Evolutionary conservation across 2,888 invertebrate species (phyloP).

Genomic region (Apamea monoglypha): DNA sequence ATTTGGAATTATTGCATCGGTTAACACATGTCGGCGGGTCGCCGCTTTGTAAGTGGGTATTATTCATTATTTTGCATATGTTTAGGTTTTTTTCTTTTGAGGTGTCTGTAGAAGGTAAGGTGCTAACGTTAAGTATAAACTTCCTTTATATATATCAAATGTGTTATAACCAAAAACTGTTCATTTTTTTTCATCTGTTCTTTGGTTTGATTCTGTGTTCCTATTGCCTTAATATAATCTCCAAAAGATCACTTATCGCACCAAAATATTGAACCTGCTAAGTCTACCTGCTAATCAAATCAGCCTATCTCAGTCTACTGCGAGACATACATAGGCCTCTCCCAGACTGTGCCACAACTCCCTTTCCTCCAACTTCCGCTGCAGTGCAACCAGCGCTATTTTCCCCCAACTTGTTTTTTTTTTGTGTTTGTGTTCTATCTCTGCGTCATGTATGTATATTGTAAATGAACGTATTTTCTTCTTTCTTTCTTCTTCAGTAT

Average conservation of each 20-base stretch:
- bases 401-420: background rate
- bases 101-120: slow-evolving; percentile 5
- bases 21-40: slow-evolving; percentile 54
- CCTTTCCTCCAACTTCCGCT: background rate
- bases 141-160: too few species aligned
- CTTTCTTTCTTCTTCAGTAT: too few species aligned
- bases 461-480: background rate
- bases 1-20: slow-evolving; percentile 60
- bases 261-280: background rate
- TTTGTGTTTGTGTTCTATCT: background rate
- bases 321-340: background rate
- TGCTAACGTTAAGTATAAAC: slow-evolving; percentile 8
- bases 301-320: background rate
- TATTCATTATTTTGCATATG: slow-evolving; percentile 45
- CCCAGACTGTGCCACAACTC: background rate
- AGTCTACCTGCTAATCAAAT: background rate
- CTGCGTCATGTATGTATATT: background rate
- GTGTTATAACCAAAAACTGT: background rate
- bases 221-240: background rate
- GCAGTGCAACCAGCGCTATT: background rate
- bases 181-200: background rate
- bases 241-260: too few species aligned
- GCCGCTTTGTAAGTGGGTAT: slow-evolving; percentile 13
- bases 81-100: slow-evolving; percentile 17
- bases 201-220: background rate